phyloP scores from a whole-genome alignment of 2,888 invertebrate species.

The Cinara cedri region DNA sequence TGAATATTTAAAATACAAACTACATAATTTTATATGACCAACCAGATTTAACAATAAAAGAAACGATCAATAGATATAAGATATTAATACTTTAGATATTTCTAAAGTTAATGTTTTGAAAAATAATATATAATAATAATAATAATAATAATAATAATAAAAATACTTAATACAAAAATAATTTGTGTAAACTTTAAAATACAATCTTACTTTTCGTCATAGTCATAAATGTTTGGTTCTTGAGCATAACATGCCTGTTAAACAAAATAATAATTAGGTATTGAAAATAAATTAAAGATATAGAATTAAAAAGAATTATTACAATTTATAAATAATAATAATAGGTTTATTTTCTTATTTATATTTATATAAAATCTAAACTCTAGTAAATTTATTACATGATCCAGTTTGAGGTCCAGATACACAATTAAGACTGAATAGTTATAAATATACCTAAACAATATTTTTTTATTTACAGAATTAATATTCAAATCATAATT shows the following conservation, averaged over 20 bases:
- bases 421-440: too few relatives aligned
- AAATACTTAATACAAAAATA: constrained; percentile 46
- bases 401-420: too few relatives aligned
- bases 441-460: too few relatives aligned
- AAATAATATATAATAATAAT: neutral
- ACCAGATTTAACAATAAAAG: neutral
- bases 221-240: constrained; percentile 55
- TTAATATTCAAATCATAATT: too few relatives aligned
- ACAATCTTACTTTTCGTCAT: constrained; percentile 55
- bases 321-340: neutral
- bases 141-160: too few relatives aligned
- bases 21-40: neutral
- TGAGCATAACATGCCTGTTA: constrained; percentile 48
- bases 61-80: neutral
- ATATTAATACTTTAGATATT: too few relatives aligned
- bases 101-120: neutral
- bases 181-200: constrained; percentile 4
- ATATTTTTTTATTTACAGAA: too few relatives aligned
- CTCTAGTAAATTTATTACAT: too few relatives aligned
- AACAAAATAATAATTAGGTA: constrained; percentile 9
- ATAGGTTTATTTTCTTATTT: too few relatives aligned
- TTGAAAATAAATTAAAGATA: neutral
- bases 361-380: too few relatives aligned
- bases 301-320: neutral
- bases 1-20: neutral